Conservation (phyloP, 2,113 vertebrate genomes). For the Hucho hucho region DNA sequence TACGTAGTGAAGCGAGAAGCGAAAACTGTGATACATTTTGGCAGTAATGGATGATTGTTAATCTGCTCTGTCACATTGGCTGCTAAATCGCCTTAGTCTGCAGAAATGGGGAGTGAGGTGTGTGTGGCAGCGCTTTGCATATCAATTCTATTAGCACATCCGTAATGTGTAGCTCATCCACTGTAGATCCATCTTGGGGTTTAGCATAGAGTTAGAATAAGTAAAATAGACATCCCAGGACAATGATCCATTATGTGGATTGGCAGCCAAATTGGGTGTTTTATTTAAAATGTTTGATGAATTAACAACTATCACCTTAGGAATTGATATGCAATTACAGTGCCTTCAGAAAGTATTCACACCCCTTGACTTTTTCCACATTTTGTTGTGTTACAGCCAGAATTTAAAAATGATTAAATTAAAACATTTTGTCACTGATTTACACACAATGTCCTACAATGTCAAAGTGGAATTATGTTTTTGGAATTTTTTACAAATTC, state of each 20-base stretch:
- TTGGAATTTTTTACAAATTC: too few relatives aligned
- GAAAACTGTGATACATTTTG: slow-evolving; percentile 47
- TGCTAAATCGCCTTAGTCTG: slow-evolving; percentile 43
- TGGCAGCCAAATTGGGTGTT: not conserved
- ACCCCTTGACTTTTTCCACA: too few relatives aligned
- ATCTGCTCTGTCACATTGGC: slow-evolving; percentile 36
- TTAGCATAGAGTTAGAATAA: slow-evolving; percentile 10
- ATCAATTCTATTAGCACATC: slow-evolving; percentile 30
- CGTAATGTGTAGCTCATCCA: slow-evolving; percentile 26
- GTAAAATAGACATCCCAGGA: slow-evolving; percentile 8
- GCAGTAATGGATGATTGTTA: slow-evolving; percentile 53
- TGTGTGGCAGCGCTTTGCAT: slow-evolving; percentile 39
- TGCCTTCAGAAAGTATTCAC: too few relatives aligned
- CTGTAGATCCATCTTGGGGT: slow-evolving; percentile 28
- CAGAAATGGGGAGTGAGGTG: slow-evolving; percentile 32
- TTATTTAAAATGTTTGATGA: too few relatives aligned
- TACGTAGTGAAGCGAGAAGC: slow-evolving; percentile 6
- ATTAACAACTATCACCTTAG: too few relatives aligned
- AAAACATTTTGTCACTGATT: too few relatives aligned
- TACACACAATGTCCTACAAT: too few relatives aligned
- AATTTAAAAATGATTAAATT: too few relatives aligned
- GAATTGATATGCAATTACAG: too few relatives aligned
- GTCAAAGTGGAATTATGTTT: too few relatives aligned
- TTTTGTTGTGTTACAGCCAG: too few relatives aligned
- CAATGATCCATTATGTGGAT: not conserved